These are phyloP conservation scores for Indicator indicator DNA, from an alignment of 2,113 vertebrate genomes.

Conservation along the genomic window DNA sequence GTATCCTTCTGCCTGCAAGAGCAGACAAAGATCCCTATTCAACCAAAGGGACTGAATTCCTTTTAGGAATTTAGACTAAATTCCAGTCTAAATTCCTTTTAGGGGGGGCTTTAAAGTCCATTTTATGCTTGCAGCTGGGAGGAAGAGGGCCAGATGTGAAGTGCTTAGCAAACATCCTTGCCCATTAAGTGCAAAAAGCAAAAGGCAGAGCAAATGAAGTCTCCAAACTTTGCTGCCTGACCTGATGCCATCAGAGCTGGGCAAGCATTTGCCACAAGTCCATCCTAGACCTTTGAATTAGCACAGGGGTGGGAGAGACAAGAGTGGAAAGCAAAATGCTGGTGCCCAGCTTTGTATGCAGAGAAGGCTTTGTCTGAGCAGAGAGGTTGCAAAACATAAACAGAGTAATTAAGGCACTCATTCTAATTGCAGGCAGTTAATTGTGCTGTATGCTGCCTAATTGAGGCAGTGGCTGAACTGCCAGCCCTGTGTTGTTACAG, in stretches of 20 bases:
- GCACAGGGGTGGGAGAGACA: conserved; percentile 1
- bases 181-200: neutral
- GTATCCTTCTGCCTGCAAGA: neutral
- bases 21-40: neutral
- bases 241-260: neutral
- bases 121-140: neutral
- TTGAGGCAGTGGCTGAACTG: neutral
- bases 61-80: neutral
- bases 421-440: conserved; percentile 55
- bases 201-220: neutral
- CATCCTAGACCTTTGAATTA: neutral
- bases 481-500: neutral
- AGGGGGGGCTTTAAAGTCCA: neutral
- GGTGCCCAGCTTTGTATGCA: neutral
- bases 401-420: conserved; percentile 38
- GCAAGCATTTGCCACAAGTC: neutral
- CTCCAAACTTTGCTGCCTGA: neutral
- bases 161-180: neutral
- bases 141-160: neutral
- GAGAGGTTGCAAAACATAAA: conserved; percentile 24
- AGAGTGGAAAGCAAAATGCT: neutral
- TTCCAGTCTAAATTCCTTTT: neutral
- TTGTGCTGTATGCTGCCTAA: conserved; percentile 16
- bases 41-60: neutral
- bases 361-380: neutral